Evolutionary conservation across 2,888 invertebrate species (phyloP).

Genomic region (Amphimallon solstitiale): DNA sequence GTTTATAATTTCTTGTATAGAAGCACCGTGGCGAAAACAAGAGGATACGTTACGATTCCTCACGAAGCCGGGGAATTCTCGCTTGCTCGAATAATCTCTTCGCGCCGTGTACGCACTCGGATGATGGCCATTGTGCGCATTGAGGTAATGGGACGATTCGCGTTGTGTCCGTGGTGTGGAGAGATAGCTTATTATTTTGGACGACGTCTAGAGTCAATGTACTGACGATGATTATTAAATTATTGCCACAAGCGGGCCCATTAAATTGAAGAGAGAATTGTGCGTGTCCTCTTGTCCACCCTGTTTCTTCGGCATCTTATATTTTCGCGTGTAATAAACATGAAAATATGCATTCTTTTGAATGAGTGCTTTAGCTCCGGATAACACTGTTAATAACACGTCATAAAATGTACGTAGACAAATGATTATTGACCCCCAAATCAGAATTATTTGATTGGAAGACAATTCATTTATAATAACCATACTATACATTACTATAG

Average conservation of each 20-base stretch:
- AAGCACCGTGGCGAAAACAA: no score
- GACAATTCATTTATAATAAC: no score
- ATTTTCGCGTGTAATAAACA: background rate
- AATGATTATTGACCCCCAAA: no score
- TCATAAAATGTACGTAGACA: no score
- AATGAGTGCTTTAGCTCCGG: no score
- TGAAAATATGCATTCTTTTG: no score
- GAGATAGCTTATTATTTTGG: conserved; percentile 26
- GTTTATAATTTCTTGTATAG: background rate
- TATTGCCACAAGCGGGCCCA: conserved; percentile 26
- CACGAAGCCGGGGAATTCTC: no score
- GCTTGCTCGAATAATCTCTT: no score
- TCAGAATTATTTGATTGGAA: no score
- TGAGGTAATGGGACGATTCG: background rate
- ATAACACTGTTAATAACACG: no score
- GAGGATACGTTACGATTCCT: no score
- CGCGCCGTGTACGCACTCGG: background rate
- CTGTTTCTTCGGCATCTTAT: background rate
- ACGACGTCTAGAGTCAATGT: conserved; percentile 27
- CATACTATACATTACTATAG: no score
- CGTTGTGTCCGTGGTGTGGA: conserved; percentile 4
- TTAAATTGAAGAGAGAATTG: conserved; percentile 22
- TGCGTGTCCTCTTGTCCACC: background rate
- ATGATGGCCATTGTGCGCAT: conserved; percentile 5
- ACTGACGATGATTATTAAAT: conserved; percentile 29